Base-by-base conservation (phyloP, 2,888 invertebrate species). In the Andrena fulva region DNA sequence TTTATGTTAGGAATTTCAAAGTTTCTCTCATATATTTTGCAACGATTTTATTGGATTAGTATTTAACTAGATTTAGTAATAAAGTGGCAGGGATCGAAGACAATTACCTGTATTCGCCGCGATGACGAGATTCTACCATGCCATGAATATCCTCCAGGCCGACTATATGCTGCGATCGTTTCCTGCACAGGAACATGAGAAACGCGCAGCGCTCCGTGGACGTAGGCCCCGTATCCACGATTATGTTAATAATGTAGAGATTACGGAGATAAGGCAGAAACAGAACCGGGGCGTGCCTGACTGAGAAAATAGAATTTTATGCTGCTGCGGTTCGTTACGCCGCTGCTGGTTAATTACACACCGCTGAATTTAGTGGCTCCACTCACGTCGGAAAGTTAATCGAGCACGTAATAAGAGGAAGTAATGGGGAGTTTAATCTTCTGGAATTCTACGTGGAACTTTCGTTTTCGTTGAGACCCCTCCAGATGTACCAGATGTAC, bases 351-450 rank as follows among this genome's bases (percentile, higher is more conserved):
- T 89, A 89, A 89, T 89, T 89, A 86, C 82, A 70, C 83, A 63
- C 68, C 67, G 73, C 52, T 80, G 77, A 82, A 87, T 85, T 91
- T 87, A 87, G 82, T 84, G 85, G 70, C 80, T 80, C 79, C 82
- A 42, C 80, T 82, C 81, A 68, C 76, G 35, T 73, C 70, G 82
- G 86, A 85, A 85, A 88, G 89, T 90, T 90, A 91, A 91, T 91
- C 87, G 89, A 89, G 89, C 86, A 86, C 82, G 82, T 91, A 91
- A 91, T 90, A 87, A 91, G 88, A 80, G 76, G 78, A 79, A 86
- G 67, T 82, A 82, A 87, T 75, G 85, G 87, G 70, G 89, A 87
- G 89, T 90, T 91, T 86, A 87, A 90, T 88, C 72, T 74, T 64
- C 67, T 48, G 75, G 80, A 80, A 82, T 85, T 74, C 59, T 76